phyloP scores from a whole-genome alignment of 2,888 invertebrate species.

The Masnerella sp. region DNA sequence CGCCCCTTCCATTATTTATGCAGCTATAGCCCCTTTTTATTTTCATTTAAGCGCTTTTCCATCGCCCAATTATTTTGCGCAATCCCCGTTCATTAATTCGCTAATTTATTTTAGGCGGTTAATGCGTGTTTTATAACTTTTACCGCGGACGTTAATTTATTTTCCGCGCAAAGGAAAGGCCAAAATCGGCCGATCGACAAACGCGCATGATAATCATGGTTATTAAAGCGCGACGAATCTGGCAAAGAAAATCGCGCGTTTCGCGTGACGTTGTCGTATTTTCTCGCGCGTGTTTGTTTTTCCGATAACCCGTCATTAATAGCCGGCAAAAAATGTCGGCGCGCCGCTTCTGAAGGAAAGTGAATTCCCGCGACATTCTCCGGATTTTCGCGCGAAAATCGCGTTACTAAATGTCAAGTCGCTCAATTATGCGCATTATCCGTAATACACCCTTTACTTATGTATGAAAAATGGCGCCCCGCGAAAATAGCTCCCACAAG shows the following conservation, averaged over 20 bases:
- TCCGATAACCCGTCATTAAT: not conserved
- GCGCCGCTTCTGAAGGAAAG: constrained; percentile 5
- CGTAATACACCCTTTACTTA: constrained; percentile 29
- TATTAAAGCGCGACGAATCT: not conserved
- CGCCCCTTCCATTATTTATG: no score
- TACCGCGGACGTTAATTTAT: no score
- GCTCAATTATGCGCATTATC: constrained; percentile 28
- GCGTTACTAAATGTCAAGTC: constrained; percentile 35
- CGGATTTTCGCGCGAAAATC: constrained; percentile 11
- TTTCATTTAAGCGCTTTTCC: not conserved
- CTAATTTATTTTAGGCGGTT: not conserved
- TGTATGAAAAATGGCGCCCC: constrained; percentile 27
- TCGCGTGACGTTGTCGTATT: no score
- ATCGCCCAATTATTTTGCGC: not conserved
- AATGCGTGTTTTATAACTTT: no score
- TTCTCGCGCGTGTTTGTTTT: not conserved
- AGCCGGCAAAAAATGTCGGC: not conserved
- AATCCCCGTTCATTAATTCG: not conserved
- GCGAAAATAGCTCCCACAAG: constrained; percentile 35
- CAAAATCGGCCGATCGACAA: no score
- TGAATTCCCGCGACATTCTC: constrained; percentile 5
- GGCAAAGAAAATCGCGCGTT: not conserved
- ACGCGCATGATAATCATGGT: no score
- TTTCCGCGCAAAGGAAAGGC: not conserved
- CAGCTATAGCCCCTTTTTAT: not conserved